Evolutionary conservation across 2,888 invertebrate genomes (phyloP).

Genomic region (Troilus luridus): DNA sequence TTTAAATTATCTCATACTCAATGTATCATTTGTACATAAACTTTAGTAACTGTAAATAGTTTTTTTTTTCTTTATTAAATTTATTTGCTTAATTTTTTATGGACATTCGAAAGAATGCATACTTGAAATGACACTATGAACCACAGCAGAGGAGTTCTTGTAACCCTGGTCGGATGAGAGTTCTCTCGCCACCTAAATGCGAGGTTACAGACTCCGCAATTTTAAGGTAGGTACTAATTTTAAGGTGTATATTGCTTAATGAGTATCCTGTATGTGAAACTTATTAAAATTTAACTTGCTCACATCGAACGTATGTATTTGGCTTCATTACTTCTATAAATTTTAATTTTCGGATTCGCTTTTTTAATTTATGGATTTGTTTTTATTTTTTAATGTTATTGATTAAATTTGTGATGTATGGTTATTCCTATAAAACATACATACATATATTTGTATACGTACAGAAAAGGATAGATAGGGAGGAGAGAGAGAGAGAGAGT

Average conservation of each 20-base stretch:
- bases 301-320: neutral
- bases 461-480: too few relatives aligned
- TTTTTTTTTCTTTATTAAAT: slow-evolving; percentile 28
- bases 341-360: too few relatives aligned
- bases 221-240: slow-evolving; percentile 17
- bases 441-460: too few relatives aligned
- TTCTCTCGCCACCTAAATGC: neutral
- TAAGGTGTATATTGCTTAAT: slow-evolving; percentile 1
- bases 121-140: slow-evolving; percentile 49
- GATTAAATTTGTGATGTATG: too few relatives aligned
- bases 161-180: neutral
- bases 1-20: neutral
- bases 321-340: too few relatives aligned
- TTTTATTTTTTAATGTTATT: too few relatives aligned
- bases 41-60: slow-evolving; percentile 4
- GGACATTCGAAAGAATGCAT: slow-evolving; percentile 39
- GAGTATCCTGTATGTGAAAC: neutral
- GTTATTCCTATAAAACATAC: too few relatives aligned
- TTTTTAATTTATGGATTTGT: too few relatives aligned
- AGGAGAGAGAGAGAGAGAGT: neutral
- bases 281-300: neutral
- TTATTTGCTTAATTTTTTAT: slow-evolving; percentile 27
- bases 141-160: slow-evolving; percentile 42
- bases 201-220: slow-evolving; percentile 34
- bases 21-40: neutral